Base-by-base conservation (phyloP, 2,888 invertebrate species). In the Hipparchia sbordonii region DNA sequence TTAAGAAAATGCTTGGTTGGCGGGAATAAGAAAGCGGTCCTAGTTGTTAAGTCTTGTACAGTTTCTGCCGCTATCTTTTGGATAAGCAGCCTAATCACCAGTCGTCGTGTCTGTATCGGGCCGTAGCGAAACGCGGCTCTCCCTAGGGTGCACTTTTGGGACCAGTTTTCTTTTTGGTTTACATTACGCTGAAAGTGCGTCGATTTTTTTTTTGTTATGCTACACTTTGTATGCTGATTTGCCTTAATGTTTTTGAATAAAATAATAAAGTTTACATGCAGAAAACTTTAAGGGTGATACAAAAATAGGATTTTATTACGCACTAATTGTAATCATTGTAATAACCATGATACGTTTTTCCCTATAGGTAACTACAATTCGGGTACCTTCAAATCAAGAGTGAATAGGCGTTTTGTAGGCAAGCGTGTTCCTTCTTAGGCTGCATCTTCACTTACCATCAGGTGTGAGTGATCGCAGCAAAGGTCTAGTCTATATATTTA, bases 21-120 rank as follows among this genome's bases (percentile, higher is more conserved):
- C 88, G 88, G 87, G 92, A 93, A 93, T 92, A 93, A 91, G 92
- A 92, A 92, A 92, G 91, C 87, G 92, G 89, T 91, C 88, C 92
- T 93, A 93, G 93, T 93, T 93, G 93, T 93, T 93, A 93, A 93
- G 93, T 93, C 93, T 92, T 91, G 91, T 89, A 92, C 92, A 92
- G 92, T 93, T 93, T 92, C 91, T 91, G 90, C 89, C 92, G 92
- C 93, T 93, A 92, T 93, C 93, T 92, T 85, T 83, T 88, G 93
- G 94, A 93, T 93, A 93, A 92, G 92, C 86, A 89, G 93, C 90
- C 94, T 93, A 93, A 94, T 93, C 94, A 93, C 93, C 93, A 89
- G 93, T 88, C 92, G 92, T 92, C 93, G 92, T 88, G 89, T 89
- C 92, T 92, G 92, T 93, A 93, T 93, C 92, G 91, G 91, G 88